Conservation (phyloP, 2,888 invertebrate species). For the Nesidiocoris tenuis region DNA sequence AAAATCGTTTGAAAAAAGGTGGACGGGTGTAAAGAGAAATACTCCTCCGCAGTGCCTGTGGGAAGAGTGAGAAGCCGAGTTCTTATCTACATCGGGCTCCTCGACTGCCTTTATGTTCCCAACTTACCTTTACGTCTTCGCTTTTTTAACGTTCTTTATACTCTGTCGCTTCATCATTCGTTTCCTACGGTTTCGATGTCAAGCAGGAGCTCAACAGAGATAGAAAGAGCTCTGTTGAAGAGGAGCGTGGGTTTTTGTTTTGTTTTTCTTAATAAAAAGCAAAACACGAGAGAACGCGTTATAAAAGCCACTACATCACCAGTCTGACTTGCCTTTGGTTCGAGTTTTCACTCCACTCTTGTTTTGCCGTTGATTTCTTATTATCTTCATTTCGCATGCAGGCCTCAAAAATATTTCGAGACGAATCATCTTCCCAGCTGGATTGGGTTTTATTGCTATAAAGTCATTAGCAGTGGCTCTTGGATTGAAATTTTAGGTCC, state of each 20-base stretch:
- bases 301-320: constrained; percentile 35
- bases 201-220: not conserved
- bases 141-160: constrained; percentile 22
- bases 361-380: not conserved
- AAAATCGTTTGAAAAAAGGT: no score
- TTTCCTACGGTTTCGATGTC: not conserved
- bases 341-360: not conserved
- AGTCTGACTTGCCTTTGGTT: not conserved
- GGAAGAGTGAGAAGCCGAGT: not conserved
- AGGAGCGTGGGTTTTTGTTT: constrained; percentile 7
- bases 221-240: not conserved
- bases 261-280: constrained; percentile 28
- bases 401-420: no score
- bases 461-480: no score
- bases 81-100: constrained; percentile 36
- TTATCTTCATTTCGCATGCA: not conserved
- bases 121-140: constrained; percentile 34
- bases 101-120: constrained; percentile 30
- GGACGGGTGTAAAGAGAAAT: no score
- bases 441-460: no score
- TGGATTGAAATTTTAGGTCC: no score
- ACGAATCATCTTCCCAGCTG: no score
- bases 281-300: constrained; percentile 34
- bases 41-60: no score
- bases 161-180: constrained; percentile 10